phyloP scores from a whole-genome alignment of 2,888 invertebrate genomes.

The Arge pagana region DNA sequence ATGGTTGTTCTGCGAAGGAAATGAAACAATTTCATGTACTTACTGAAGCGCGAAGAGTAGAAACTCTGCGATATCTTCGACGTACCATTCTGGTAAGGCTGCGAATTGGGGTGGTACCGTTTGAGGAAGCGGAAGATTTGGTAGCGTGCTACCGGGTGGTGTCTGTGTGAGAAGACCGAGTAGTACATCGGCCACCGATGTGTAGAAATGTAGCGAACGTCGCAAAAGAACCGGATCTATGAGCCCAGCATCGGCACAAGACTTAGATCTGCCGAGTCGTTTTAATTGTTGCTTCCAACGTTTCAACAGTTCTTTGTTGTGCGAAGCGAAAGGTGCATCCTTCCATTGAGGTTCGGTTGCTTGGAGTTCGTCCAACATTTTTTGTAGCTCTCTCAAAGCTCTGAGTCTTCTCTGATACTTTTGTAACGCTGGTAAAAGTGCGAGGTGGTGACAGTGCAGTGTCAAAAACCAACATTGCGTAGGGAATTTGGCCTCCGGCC shows the following conservation, averaged over 20 bases:
- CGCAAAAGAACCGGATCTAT: conserved; percentile 83
- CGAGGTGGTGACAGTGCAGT: conserved; percentile 90
- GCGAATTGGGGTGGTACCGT: conserved; percentile 77
- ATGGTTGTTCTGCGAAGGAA: not conserved
- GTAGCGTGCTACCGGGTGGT: conserved; percentile 58
- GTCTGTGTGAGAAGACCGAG: conserved; percentile 67
- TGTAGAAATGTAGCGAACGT: conserved; percentile 85
- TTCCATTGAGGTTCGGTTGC: conserved; percentile 84
- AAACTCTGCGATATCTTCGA: conserved; percentile 97
- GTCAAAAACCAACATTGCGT: conserved; percentile 98
- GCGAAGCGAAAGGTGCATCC: conserved; percentile 72
- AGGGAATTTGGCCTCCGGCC: conserved; percentile 87
- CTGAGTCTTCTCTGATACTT: conserved; percentile 78
- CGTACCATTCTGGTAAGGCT: conserved; percentile 95
- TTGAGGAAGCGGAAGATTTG: conserved; percentile 64
- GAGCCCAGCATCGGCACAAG: conserved; percentile 88
- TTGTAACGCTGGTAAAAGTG: conserved; percentile 85
- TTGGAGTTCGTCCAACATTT: conserved; percentile 82
- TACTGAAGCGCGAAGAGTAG: conserved; percentile 90
- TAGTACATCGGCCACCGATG: conserved; percentile 81
- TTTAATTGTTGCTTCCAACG: conserved; percentile 89
- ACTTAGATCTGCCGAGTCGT: conserved; percentile 74
- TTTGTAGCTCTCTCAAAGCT: conserved; percentile 83
- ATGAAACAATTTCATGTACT: conserved; percentile 57
- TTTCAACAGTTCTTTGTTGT: conserved; percentile 82